phyloP scores from a whole-genome alignment of 2,113 vertebrate species.

The Pungitius pungitius region DNA sequence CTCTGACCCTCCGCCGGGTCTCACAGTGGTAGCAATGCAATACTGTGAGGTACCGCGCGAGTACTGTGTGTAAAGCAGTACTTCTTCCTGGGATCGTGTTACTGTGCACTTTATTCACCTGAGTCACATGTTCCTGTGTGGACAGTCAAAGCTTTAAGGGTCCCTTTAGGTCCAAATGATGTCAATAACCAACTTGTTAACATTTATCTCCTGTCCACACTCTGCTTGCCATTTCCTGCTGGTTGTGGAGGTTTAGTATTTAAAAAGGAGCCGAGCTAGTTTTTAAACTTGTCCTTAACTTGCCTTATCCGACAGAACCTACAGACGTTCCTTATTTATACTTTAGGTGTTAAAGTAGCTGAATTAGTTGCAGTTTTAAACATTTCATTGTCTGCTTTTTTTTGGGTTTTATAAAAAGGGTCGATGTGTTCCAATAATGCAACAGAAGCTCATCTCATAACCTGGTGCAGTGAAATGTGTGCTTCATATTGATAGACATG shows the following conservation, averaged over 20 bases:
- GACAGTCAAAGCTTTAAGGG: constrained; percentile 7
- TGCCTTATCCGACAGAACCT: constrained; percentile 25
- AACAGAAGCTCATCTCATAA: too few relatives aligned
- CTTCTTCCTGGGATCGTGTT: constrained; percentile 48
- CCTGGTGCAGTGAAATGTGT: not conserved
- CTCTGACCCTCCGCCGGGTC: not conserved
- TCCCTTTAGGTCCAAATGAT: constrained; percentile 26
- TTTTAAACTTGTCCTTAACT: constrained; percentile 31
- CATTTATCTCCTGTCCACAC: not conserved
- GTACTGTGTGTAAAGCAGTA: constrained; percentile 42
- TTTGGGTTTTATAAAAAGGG: not conserved
- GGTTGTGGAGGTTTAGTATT: constrained; percentile 20
- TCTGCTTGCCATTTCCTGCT: not conserved
- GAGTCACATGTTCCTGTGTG: not conserved
- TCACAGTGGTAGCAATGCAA: constrained; percentile 8
- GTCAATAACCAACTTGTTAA: constrained; percentile 6
- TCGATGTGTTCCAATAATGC: too few relatives aligned
- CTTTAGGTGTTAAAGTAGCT: not conserved
- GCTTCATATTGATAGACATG: not conserved
- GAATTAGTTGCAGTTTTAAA: not conserved
- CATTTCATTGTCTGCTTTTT: too few relatives aligned
- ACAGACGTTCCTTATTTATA: not conserved
- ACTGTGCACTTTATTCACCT: constrained; percentile 30
- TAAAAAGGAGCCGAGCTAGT: not conserved
- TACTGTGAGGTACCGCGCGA: constrained; percentile 31